Conservation (phyloP, 2,888 invertebrate genomes). For the Epiperipatus broadwayi region DNA sequence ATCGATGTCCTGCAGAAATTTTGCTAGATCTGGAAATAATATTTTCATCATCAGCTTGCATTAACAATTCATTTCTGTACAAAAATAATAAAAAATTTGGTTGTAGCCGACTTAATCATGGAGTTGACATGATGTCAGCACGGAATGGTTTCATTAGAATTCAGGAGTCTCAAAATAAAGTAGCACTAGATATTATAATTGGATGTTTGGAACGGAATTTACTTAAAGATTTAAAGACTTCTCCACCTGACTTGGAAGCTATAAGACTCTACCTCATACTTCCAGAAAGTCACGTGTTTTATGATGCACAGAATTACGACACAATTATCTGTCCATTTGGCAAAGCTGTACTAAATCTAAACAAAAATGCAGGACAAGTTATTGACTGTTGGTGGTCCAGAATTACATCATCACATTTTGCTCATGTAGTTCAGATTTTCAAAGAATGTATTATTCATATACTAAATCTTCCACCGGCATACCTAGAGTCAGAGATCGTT, state of each 20-base stretch:
- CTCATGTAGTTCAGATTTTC: constrained; percentile 23
- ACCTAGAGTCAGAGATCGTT: constrained; percentile 40
- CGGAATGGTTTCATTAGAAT: constrained; percentile 45
- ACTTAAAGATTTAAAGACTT: constrained; percentile 43
- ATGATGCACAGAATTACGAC: constrained; percentile 46
- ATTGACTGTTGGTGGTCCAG: constrained; percentile 32
- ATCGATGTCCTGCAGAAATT: too few relatives aligned
- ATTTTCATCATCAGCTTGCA: too few relatives aligned
- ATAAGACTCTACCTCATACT: constrained; percentile 60
- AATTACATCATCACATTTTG: constrained; percentile 21
- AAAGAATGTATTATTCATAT: too few relatives aligned
- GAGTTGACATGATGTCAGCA: constrained; percentile 44
- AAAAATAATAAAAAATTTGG: constrained; percentile 50
- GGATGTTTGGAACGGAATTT: constrained; percentile 47
- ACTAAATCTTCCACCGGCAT: too few relatives aligned
- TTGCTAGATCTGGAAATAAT: too few relatives aligned
- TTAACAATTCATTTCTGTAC: too few relatives aligned
- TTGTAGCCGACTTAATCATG: constrained; percentile 59
- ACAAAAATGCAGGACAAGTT: constrained; percentile 45
- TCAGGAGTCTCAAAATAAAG: too few relatives aligned
- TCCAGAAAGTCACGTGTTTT: constrained; percentile 68
- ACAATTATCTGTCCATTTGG: constrained; percentile 52
- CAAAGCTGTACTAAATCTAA: constrained; percentile 43
- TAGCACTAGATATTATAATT: too few relatives aligned
- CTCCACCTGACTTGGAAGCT: constrained; percentile 65